A percentile compares a stretch with the other conserved stretches of the same genome.
Evolutionary conservation across 2,888 invertebrate species (phyloP).

Genomic region (Ectemnius continuus): DNA sequence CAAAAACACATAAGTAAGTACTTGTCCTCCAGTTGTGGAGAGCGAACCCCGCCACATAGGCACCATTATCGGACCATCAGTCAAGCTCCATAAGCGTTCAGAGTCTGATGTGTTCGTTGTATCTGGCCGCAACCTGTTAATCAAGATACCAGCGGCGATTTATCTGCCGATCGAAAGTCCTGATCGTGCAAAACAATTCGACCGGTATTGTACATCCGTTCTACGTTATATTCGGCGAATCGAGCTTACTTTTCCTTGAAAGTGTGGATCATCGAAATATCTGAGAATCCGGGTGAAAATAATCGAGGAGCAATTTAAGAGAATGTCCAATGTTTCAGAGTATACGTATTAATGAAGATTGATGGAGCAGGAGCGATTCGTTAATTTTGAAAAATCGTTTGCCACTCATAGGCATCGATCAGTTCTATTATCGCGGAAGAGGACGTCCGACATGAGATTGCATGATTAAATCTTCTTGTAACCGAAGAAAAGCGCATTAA

Average conservation of each 20-base stretch:
- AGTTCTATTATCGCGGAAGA: not conserved
- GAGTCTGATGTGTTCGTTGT: constrained; percentile 17
- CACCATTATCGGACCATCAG: constrained; percentile 18
- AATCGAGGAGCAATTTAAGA: not conserved
- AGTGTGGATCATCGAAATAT: not conserved
- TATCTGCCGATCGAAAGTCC: constrained; percentile 10
- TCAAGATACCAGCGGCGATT: constrained; percentile 13
- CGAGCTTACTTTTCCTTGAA: not conserved
- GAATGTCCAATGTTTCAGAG: too few relatives aligned
- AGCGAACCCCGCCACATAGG: not conserved
- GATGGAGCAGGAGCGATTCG: too few relatives aligned
- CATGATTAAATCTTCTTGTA: not conserved
- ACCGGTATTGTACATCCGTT: constrained; percentile 1
- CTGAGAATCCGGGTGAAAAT: not conserved
- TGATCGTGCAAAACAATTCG: constrained; percentile 4
- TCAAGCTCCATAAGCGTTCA: constrained; percentile 18
- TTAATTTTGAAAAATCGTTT: too few relatives aligned
- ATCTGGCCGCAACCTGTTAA: constrained; percentile 12
- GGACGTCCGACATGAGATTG: not conserved
- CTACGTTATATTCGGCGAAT: not conserved
- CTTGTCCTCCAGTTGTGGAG: not conserved
- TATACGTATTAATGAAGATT: too few relatives aligned
- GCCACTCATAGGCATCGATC: not conserved
- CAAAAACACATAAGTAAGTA: too few relatives aligned
- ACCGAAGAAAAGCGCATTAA: not conserved